Base-by-base conservation (phyloP, 2,888 invertebrate species). In the Stenodema calcarata region DNA sequence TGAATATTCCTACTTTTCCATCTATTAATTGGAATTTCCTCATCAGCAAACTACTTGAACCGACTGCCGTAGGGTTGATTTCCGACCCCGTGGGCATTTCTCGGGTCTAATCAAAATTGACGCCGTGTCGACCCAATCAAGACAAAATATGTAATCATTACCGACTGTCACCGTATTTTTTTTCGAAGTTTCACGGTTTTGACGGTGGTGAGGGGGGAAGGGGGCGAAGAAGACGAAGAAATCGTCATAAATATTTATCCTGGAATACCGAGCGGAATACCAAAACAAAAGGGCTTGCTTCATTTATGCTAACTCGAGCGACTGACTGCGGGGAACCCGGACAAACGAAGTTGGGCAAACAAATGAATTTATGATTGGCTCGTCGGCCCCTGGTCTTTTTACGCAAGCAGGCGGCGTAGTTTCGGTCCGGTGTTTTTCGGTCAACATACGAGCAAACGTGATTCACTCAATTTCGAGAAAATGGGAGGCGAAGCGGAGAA, bases 161-260 rank as follows among this genome's bases (percentile, higher is more conserved):
- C 9, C 27, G 62, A 11, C 62, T 12, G 62, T 23, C 62, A 23
- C 3, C 11, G 62, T 62, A 23, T 62, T 62, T 62, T 62, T 62
- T 23, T 27, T 75, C 73, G 35, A 75, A 75, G 73, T 75, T 75
- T 27, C 73, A 75, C 73, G 73, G n/a, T 75, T 75, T 35, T 7
- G 35, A 35, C n/a, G n/a, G n/a, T n/a, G n/a, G n/a, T n/a, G n/a
- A n/a, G n/a, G n/a, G n/a, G n/a, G n/a, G n/a, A 28, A 54, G 54
- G 54, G 18, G 7, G 18, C 16, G n/a, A 50, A 50, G n/a, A 50
- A 50, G 70, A 70, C 14, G 35, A 75, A 75, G 35, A 75, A 75
- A 75, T 75, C 73, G 16, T 75, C 73, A 75, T 75, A 75, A 75
- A 75, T 75, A 75, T 75, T 75, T 75, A 75, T 75, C 73, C 73